Evolutionary conservation across 2,797 vertebrate species (phyloP), one percentile per base, ranked within the genome.

Genomic region (Sardinella longiceps): DNA sequence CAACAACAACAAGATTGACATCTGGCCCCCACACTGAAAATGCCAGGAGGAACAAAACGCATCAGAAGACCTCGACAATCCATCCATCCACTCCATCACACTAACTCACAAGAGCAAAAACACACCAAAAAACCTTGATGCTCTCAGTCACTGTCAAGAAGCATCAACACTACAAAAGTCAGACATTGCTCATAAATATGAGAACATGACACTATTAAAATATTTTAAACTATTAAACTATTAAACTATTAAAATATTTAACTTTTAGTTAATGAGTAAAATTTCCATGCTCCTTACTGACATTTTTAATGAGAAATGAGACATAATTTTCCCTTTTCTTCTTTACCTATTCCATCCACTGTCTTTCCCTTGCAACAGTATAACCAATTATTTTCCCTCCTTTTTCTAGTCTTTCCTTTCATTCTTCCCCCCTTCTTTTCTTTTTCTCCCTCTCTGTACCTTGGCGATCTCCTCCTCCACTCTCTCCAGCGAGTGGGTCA

Each of bases 391-490:
- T 12, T 63, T 25, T 66, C 51, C 11, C 60, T 63, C 10, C n/a
- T 28, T 63, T 10, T 25, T 2, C 11, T 23, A 60, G 56, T 14
- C 25, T 6, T 12, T 30, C 11, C 10, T 14, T 33, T 15, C 15
- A 15, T 3, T 10, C 33, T 33, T 14, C 30, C 66, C 28, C 10
- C 74, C 45, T 53, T 63, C 45, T 46, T 10, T 23, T 25, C 53
- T 14, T 7, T 0, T 37, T 39, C 7, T 2, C 10, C 28, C 23
- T 0, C 28, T 37, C 33, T 4, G 39, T 94, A 99, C 98, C 96
- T 98, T 98, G 45, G 98, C 98, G 81, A 98, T 95, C 94, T 98
- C 98, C 92, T 98, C 96, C 92, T 98, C 96, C 88, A 97, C 92
- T 90, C 89, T 95, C 90, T 97, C 95, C 87, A 93, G 83, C 0